Base-by-base conservation (phyloP, 2,797 vertebrate genomes). In the Scomberomorus guttatus region DNA sequence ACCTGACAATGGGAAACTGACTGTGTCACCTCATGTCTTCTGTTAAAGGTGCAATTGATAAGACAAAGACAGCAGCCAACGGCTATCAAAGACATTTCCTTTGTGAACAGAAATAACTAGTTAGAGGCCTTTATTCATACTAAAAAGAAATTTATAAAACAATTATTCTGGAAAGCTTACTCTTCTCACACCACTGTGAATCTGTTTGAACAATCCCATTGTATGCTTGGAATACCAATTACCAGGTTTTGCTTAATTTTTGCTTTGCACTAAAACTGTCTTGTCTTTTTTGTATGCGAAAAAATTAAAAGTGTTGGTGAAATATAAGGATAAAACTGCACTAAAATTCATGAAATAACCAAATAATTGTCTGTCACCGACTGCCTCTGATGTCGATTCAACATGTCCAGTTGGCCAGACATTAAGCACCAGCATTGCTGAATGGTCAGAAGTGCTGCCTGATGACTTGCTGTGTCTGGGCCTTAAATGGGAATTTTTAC, bases 11-110 rank as follows among this genome's bases (percentile, higher is more conserved):
- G 11, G 9, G 6, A 15, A 17, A 57, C 50, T 20, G 62, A 34
- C 48, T 58, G 44, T 54, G 57, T 75, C 52, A 14, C 20, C 39
- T 72, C 54, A 75, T 46, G 54, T 70, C 56, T 37, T 59, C 56
- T n/a, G 15, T 52, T 56, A 15, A 68, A 50, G 29, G 15, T 18
- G 32, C 20, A 63, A 27, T 37, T 62, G 67, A 72, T 75, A 58
- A 37, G 2, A 68, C n/a, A 60, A 48, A 69, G 17, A 67, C 25
- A 48, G 62, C 67, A 65, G 44, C 58, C 42, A 56, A 29, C 2
- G 3, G 39, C 60, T n/a, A n/a, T 54, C 29, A n/a, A 57, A 55
- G 50, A 71, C 50, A n/a, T 71, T 46, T 70, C 55, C 63, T 46
- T 22, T 32, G 7, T 29, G 9, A 54, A 18, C 25, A 17, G 29